phyloP scores from a whole-genome alignment of 2,113 vertebrate species.

The Nothoprocta perdicaria region DNA sequence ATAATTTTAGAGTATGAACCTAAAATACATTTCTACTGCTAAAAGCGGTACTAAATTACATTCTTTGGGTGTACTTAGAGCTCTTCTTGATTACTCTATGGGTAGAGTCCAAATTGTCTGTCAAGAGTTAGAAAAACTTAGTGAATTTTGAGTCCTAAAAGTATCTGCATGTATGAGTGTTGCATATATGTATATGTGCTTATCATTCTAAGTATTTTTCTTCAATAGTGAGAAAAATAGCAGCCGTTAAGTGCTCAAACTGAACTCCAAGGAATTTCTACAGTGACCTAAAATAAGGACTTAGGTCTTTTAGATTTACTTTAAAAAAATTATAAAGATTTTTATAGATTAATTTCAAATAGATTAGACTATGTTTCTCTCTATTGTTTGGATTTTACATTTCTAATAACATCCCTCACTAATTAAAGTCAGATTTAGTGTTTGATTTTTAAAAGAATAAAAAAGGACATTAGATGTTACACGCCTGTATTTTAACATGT shows the following conservation, averaged over 20 bases:
- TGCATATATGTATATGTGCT: background rate
- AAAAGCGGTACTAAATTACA: background rate
- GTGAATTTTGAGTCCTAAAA: background rate
- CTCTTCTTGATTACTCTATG: fast-evolving
- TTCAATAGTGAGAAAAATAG: background rate
- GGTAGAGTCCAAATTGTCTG: background rate
- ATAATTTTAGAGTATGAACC: background rate
- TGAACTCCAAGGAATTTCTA: background rate
- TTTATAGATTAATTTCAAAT: background rate
- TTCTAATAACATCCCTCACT: background rate
- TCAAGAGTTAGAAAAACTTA: fast-evolving
- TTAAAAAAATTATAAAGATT: too few species aligned
- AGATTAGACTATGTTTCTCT: background rate
- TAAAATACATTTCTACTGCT: background rate
- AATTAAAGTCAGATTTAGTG: background rate
- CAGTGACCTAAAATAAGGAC: background rate
- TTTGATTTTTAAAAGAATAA: background rate
- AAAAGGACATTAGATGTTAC: background rate
- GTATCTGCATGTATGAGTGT: background rate
- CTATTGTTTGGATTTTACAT: background rate
- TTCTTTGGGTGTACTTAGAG: background rate
- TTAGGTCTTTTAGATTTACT: background rate
- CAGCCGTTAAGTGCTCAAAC: background rate
- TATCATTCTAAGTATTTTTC: background rate
- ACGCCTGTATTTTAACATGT: background rate